Evolutionary conservation across 2,888 invertebrate genomes (phyloP).

Genomic region (Noctua janthe): DNA sequence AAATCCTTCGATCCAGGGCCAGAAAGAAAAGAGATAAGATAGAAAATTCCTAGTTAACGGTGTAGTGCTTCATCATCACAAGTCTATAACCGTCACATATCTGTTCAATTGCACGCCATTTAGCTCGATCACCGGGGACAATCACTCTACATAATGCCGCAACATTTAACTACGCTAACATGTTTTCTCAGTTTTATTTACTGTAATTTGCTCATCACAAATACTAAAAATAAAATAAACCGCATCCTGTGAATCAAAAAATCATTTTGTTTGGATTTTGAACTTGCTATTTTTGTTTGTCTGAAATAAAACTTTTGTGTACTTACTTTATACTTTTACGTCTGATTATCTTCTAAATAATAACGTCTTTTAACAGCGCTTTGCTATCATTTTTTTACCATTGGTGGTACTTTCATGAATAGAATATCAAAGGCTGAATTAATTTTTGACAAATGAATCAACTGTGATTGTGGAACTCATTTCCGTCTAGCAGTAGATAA

Average conservation of each 20-base stretch:
- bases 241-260: not conserved
- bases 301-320: not conserved
- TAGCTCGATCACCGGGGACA: too few relatives aligned
- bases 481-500: too few relatives aligned
- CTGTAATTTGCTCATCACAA: not conserved
- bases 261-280: not conserved
- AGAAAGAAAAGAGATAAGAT: too few relatives aligned
- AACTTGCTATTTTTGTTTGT: not conserved
- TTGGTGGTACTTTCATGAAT: not conserved
- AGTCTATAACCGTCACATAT: too few relatives aligned
- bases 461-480: not conserved
- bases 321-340: not conserved
- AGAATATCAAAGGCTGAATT: not conserved
- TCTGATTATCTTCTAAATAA: not conserved
- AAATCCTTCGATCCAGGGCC: too few relatives aligned
- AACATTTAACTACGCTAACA: not conserved
- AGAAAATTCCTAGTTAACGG: too few relatives aligned
- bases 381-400: not conserved
- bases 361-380: not conserved
- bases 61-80: too few relatives aligned
- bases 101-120: too few relatives aligned
- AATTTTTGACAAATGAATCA: not conserved
- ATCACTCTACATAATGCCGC: not conserved
- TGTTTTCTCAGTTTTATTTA: not conserved
- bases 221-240: not conserved